Evolutionary conservation across 2,888 invertebrate species (phyloP), one percentile per base, ranked within the genome.

Genomic region (Leptinotarsa peninsularis): DNA sequence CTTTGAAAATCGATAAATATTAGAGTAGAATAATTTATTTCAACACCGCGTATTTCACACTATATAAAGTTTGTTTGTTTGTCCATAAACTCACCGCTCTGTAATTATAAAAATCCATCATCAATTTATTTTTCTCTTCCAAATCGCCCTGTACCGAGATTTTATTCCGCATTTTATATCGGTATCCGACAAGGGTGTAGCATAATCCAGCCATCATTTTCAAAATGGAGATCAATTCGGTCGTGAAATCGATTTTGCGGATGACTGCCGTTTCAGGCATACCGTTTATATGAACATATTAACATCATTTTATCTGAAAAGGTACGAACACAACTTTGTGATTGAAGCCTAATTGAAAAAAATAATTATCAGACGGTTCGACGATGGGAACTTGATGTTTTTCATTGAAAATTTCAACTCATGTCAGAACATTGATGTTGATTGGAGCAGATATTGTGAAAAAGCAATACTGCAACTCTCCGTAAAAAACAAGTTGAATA

Each of bases 171-270:
- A 18, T 63, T 33, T 63, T 27, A 43, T 43, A 33, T 63, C 63
- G 17, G 43, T 33, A 33, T 43, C 60, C 60, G 23, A 27, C 60
- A 27, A 27, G n/a, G 58, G 15, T 63, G 63, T 63, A 63, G 63
- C 63, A 63, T 63, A 63, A 33, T 63, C 63, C 43, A 15, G 63
- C 43, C 17, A 63, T 63, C 33, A 17, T 63, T 63, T 63, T 43
- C 33, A 63, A 63, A 63, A 33, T 17, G 33, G 43, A 17, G 5
- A 27, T 27, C 43, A 63, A 63, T 15, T 63, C 33, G 63, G 43
- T 63, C 43, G 63, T 63, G 63, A 63, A 63, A 63, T 63, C 63
- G 43, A 63, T 63, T 63, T 43, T 63, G 43, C 63, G 63, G 63
- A 27, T 63, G 63, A 43, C 33, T 63, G 63, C 63, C 58, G 27